Percentiles rank a stretch among this genome's conserved stretches.
Conservation (phyloP, 2,797 vertebrate genomes). For the Amblyraja radiata region DNA sequence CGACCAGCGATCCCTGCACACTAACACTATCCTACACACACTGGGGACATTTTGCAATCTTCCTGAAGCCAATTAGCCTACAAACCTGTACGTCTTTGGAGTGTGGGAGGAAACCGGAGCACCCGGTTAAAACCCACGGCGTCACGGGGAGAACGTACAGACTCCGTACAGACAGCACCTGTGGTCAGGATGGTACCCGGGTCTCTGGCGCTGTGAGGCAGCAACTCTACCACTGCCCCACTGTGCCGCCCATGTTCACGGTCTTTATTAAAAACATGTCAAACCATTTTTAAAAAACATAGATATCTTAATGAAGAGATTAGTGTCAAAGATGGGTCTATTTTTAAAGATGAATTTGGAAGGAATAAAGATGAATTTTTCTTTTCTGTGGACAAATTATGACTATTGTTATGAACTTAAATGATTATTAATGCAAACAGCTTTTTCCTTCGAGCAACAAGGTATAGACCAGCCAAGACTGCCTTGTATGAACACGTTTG, state of each 20-base stretch:
- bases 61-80: too few relatives aligned
- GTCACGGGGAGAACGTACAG: too few relatives aligned
- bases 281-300: neutral
- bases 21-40: too few relatives aligned
- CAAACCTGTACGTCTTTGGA: too few relatives aligned
- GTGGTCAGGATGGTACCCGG: too few relatives aligned
- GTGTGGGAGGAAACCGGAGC: too few relatives aligned
- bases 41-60: too few relatives aligned
- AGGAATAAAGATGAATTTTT: slow-evolving; percentile 13
- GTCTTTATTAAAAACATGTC: neutral
- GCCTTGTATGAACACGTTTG: slow-evolving; percentile 85
- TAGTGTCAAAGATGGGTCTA: slow-evolving; percentile 18
- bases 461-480: slow-evolving; percentile 78
- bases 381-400: slow-evolving; percentile 48
- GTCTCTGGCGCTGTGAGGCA: too few relatives aligned
- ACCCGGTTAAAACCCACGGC: too few relatives aligned
- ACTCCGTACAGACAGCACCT: too few relatives aligned
- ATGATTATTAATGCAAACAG: slow-evolving; percentile 64
- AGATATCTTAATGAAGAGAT: slow-evolving; percentile 17
- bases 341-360: slow-evolving; percentile 21
- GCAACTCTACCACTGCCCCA: too few relatives aligned
- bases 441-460: slow-evolving; percentile 70
- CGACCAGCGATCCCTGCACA: too few relatives aligned
- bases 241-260: neutral
- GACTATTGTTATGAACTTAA: slow-evolving; percentile 15